Evolutionary conservation across 37 sponge, comb jelly and placozoan species (phyloP).

Genomic region (Petrosia ficiformis): DNA sequence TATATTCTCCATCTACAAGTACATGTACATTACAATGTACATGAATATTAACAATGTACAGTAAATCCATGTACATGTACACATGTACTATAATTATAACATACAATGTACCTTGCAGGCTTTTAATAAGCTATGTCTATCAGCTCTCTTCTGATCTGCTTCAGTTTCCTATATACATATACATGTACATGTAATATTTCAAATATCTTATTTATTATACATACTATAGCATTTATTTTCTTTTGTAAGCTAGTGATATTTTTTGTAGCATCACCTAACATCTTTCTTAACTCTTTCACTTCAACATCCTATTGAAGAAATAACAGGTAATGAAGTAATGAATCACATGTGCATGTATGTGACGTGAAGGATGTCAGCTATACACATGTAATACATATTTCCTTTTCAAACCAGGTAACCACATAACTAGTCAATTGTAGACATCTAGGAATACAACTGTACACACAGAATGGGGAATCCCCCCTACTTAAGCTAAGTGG

Average conservation of each 20-base stretch:
- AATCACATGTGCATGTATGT: no score
- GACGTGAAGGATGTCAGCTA: no score
- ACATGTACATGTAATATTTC: no score
- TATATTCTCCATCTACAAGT: constrained; percentile 74
- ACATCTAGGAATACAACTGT: no score
- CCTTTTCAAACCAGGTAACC: no score
- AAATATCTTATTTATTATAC: neutral
- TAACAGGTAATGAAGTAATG: neutral
- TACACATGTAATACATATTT: no score
- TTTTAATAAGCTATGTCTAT: constrained; percentile 83
- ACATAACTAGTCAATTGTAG: no score
- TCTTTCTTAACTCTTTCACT: constrained; percentile 81
- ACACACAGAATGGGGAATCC: no score
- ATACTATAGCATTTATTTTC: constrained; percentile 56
- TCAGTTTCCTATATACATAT: constrained; percentile 88
- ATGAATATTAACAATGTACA: neutral
- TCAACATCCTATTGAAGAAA: constrained; percentile 63
- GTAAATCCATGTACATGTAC: no score
- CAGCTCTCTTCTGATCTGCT: constrained; percentile 81
- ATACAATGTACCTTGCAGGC: constrained; percentile 78
- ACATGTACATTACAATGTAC: neutral
- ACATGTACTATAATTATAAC: neutral
- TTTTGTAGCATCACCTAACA: constrained; percentile 55
- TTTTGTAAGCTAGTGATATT: constrained; percentile 71
- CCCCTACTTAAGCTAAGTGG: no score